Base-by-base conservation (phyloP, 2,888 invertebrate species). In the Eilema depressum region DNA sequence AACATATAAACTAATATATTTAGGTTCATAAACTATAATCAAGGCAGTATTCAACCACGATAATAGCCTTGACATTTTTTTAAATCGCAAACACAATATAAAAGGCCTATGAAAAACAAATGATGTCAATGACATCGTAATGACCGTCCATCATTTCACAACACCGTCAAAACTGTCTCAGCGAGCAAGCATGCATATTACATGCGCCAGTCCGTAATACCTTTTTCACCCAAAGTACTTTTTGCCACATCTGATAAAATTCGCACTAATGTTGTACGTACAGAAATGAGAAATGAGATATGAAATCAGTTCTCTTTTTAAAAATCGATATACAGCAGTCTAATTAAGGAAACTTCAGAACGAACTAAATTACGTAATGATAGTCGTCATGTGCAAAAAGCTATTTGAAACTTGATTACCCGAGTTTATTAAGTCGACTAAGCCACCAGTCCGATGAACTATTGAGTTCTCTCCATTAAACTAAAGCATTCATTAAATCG, bases 121-220 rank as follows among this genome's bases (percentile, higher is more conserved):
- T 86, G 91, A 92, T 90, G 92, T 91, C 93, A 91, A 91, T 91
- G 92, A 90, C 93, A 91, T 79, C 69, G 60, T 90, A 91, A 91
- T 91, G 91, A 90, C 88, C 88, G 88, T 89, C 88, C 89, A 88
- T 92, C 90, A 89, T 89, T 90, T 89, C 85, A 81, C 78, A 73
- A 82, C 72, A 75, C 87, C 88, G 89, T 91, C 90, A 90, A 89
- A 93, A 91, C 88, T 89, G 89, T 91, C 89, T 89, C 89, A 87
- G 81, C 75, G 78, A 73, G 70, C 71, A 77, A 75, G 73, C 69
- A 72, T 64, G 68, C 71, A 77, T 72, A 77, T 85, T 82, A 81
- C 73, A 81, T 77, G 79, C 76, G 73, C 76, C 61, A 75, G 78
- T 74, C 69, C 64, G 72, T 74, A 78, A 81, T 77, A 76, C 74